These are phyloP conservation scores for Tridacna gigas DNA, from an alignment of 2,888 invertebrate genomes.

Conservation along the genomic window DNA sequence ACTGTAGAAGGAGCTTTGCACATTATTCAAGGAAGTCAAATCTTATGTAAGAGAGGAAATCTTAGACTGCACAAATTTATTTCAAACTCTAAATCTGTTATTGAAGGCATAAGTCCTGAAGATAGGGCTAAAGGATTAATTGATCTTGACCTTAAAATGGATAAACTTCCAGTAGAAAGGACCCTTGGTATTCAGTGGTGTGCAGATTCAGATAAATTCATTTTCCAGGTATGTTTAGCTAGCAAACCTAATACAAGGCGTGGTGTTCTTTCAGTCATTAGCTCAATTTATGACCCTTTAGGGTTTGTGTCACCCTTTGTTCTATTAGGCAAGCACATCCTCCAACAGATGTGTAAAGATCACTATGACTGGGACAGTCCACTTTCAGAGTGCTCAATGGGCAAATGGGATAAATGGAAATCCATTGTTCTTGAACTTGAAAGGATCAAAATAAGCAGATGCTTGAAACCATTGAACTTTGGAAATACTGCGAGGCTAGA, in stretches of 20 bases:
- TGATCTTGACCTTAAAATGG: not conserved
- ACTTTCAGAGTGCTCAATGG: conserved; percentile 3
- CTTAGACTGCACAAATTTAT: not conserved
- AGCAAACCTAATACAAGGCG: conserved; percentile 38
- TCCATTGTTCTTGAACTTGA: not conserved
- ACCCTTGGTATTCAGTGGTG: conserved; percentile 58
- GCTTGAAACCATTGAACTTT: conserved; percentile 12
- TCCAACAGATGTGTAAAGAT: conserved; percentile 55
- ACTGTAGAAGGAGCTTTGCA: not conserved
- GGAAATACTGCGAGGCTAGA: conserved; percentile 4
- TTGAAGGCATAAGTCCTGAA: not conserved
- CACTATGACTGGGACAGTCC: conserved; percentile 58
- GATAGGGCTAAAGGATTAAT: not conserved
- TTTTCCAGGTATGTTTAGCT: conserved; percentile 34
- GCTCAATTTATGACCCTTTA: conserved; percentile 58
- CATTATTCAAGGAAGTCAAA: not conserved
- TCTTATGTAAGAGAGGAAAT: not conserved
- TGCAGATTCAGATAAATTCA: conserved; percentile 51
- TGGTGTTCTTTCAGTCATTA: conserved; percentile 51
- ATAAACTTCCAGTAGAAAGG: conserved; percentile 44
- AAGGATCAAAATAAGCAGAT: not conserved
- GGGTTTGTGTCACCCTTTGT: conserved; percentile 59
- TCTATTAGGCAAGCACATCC: conserved; percentile 52
- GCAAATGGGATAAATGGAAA: conserved; percentile 14
- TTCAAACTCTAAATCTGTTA: not conserved